A percentile compares a stretch with the other conserved stretches of the same genome.
Conservation (phyloP, 2,888 invertebrate genomes). For the Ferdinandea cuprea region DNA sequence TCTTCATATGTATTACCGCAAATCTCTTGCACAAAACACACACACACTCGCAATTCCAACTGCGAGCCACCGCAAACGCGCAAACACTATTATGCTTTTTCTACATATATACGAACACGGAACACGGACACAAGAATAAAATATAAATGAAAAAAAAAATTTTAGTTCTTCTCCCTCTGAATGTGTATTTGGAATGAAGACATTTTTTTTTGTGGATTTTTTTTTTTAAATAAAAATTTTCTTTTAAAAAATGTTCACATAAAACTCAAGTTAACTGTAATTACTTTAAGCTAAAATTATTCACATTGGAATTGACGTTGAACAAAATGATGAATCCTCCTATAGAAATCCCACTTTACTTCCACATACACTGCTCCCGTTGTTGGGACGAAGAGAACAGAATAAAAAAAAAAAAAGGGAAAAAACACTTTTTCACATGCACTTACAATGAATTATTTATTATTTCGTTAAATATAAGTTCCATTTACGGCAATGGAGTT, state of each 20-base stretch:
- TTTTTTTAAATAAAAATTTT: slow-evolving; percentile 29
- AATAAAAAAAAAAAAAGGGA: not conserved
- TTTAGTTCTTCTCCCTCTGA: slow-evolving; percentile 38
- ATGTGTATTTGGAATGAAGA: slow-evolving; percentile 37
- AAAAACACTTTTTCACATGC: slow-evolving; percentile 32
- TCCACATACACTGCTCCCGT: slow-evolving; percentile 3
- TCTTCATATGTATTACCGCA: slow-evolving; percentile 59
- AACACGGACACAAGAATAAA: slow-evolving; percentile 9
- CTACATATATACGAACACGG: slow-evolving; percentile 39
- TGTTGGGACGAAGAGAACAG: not conserved
- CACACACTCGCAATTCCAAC: slow-evolving; percentile 54
- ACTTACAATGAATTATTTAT: slow-evolving; percentile 58
- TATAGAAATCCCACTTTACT: slow-evolving; percentile 37
- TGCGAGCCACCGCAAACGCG: slow-evolving; percentile 58
- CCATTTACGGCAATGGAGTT: slow-evolving; percentile 69
- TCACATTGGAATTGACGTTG: slow-evolving; percentile 19
- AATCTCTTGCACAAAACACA: slow-evolving; percentile 64
- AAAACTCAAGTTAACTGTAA: slow-evolving; percentile 24
- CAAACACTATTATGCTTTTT: slow-evolving; percentile 46
- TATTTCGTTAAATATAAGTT: slow-evolving; percentile 55
- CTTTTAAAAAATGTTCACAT: slow-evolving; percentile 43
- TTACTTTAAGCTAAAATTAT: not conserved
- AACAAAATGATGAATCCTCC: slow-evolving; percentile 6
- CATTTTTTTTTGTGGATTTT: slow-evolving; percentile 46
- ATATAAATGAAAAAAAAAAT: slow-evolving; percentile 30